Base-by-base conservation (phyloP, 2,888 invertebrate species). In the Trichogramma evanescens region DNA sequence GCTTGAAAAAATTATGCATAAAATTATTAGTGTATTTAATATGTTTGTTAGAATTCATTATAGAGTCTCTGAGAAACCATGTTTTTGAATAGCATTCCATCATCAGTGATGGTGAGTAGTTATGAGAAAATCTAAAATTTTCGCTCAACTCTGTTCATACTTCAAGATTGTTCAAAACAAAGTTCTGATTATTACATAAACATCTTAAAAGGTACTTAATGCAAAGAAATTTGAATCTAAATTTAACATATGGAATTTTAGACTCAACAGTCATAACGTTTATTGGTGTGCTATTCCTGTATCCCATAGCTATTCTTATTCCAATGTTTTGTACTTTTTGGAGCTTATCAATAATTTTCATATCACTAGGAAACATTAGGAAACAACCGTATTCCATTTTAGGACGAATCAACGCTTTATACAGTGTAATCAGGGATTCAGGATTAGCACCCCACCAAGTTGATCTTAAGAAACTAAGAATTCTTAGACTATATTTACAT, bases 381-480 rank as follows among this genome's bases (percentile, higher is more conserved):
- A 62, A 56, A 6, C 61, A 57, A 4, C 63, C 57, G 53, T 62
- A 65, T 39, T 63, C 62, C 0, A 63, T 6, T 42, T 45, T 62
- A 0, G 61, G 59, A 38, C 59, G 56, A 5, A 59, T 43, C 6
- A 61, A n/a, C 0, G 59, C 1, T 2, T 6, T 53, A 54, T 55
- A 65, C 0, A 65, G 7, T 2, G 45, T 5, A 2, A 56, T 40
- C 1, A 64, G 5, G 2, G 40, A 6, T 4, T 9, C 4, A 0
- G 63, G 64, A 40, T 64, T 41, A 8, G 64, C 62, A 26, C 59
- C 63, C 54, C 59, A 66, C 61, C 64, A 61, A 2, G 58, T 63
- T 1, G 52, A 44, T 42, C 62, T 45, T 4, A 63, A 9, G 41
- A 54, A 65, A 8, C 61, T 62, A 0, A 65, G 3, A 4, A 65